A percentile compares a stretch with the other conserved stretches of the same genome.
Conservation (phyloP, 2,113 vertebrate genomes). For the Panthera tigris region DNA sequence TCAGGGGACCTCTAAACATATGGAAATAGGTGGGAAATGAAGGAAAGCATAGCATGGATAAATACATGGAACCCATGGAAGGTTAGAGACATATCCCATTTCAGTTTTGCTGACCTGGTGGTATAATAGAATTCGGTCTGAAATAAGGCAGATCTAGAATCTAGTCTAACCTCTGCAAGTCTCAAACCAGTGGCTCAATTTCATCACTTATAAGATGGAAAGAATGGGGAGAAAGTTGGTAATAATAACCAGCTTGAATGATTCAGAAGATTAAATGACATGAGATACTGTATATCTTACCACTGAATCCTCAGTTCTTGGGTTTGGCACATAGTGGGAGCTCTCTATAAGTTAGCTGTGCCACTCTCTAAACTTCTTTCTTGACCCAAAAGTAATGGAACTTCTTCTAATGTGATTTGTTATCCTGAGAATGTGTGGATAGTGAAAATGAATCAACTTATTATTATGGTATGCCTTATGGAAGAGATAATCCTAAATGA, state of each 20-base stretch:
- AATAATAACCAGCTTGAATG: not conserved
- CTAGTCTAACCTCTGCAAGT: not conserved
- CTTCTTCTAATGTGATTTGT: not conserved
- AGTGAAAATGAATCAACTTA: not conserved
- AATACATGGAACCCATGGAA: not conserved
- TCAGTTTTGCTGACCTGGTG: not conserved
- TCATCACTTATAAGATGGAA: not conserved
- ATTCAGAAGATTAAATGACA: not conserved
- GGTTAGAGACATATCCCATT: fast-evolving
- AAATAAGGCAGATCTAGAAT: not conserved
- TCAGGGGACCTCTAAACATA: not conserved
- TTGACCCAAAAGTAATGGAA: not conserved
- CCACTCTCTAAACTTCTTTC: not conserved
- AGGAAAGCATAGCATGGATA: not conserved
- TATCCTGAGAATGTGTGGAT: not conserved
- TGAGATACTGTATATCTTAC: not conserved
- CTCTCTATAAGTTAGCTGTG: not conserved
- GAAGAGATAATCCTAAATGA: not conserved
- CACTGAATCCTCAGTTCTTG: not conserved
- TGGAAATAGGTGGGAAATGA: not conserved
- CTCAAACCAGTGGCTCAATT: not conserved
- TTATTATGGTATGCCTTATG: not conserved
- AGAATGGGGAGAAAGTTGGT: not conserved
- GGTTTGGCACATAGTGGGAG: not conserved
- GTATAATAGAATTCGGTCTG: not conserved